A percentile compares a stretch with the other conserved stretches of the same genome.
Conservation (phyloP, 1,140 invertebrate genomes). For the Brachionus rotundiformis region DNA sequence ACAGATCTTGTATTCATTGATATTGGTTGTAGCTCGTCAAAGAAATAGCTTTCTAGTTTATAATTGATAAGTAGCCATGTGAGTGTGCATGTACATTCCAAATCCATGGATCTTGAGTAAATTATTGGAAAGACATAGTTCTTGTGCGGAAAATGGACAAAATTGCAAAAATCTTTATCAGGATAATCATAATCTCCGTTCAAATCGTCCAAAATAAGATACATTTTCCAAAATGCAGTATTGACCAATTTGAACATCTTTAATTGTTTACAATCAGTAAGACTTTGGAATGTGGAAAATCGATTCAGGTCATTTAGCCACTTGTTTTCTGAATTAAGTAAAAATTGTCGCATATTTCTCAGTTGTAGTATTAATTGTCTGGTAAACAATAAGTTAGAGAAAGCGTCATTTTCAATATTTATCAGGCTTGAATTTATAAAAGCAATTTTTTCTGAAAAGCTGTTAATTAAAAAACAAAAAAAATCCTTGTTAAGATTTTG, state of each 20-base stretch:
- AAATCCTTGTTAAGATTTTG: background rate
- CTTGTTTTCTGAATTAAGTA: background rate
- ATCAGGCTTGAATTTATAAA: background rate
- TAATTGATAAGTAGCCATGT: background rate
- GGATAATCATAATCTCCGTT: background rate
- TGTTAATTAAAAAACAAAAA: background rate
- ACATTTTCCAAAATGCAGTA: background rate
- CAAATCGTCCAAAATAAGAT: background rate
- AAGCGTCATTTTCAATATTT: background rate
- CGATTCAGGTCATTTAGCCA: background rate
- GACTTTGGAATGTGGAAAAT: background rate
- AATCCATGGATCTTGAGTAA: background rate
- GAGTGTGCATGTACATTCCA: constrained; percentile 1
- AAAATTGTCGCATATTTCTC: background rate
- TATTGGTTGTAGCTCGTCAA: background rate
- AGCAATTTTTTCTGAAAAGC: background rate
- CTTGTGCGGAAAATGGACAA: background rate
- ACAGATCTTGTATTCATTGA: background rate
- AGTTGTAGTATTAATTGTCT: background rate
- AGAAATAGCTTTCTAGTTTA: background rate
- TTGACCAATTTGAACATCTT: background rate
- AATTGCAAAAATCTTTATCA: constrained; percentile 8
- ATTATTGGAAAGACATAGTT: constrained; percentile 31
- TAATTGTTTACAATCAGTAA: background rate
- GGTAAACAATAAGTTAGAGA: background rate